Evolutionary conservation across 2,113 vertebrate genomes (phyloP).

Genomic region (Ailuropoda melanoleuca): DNA sequence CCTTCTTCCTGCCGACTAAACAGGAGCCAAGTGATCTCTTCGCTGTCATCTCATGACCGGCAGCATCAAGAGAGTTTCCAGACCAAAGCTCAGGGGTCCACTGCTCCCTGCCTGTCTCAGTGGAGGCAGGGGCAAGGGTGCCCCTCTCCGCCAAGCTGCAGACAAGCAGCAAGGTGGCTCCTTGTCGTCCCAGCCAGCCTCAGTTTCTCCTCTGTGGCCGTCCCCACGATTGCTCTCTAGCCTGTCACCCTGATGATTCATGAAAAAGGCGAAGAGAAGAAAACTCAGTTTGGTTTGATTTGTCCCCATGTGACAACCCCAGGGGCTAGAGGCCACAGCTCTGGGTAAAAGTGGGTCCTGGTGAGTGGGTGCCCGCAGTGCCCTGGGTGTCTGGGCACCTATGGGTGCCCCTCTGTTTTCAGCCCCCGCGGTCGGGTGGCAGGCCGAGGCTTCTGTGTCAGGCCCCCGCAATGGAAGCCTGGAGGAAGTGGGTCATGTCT

Average conservation of each 20-base stretch:
- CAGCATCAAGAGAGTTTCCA: conserved; percentile 74
- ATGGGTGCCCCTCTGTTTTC: fast-evolving
- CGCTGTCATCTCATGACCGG: conserved; percentile 35
- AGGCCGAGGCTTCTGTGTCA: background rate
- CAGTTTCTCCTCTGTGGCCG: background rate
- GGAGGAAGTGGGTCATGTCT: background rate
- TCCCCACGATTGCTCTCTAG: background rate
- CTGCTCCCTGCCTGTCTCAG: background rate
- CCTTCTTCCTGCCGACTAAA: conserved; percentile 73
- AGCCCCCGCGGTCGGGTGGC: background rate
- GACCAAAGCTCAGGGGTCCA: conserved; percentile 62
- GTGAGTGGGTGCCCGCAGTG: background rate
- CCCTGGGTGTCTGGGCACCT: background rate
- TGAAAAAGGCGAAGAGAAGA: background rate
- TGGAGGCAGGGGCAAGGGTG: too few relatives aligned
- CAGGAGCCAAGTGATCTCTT: conserved; percentile 66
- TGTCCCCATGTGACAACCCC: background rate
- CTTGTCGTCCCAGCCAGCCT: background rate
- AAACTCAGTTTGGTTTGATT: background rate
- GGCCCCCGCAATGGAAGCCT: background rate
- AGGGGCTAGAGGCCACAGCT: background rate
- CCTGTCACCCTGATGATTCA: background rate
- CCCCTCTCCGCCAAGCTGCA: background rate
- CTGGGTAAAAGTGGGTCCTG: background rate
- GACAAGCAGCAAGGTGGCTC: background rate